Evolutionary conservation across 1,140 invertebrate species (phyloP), one percentile per base, ranked within the genome.

Genomic region (Chionoecetes opilio): DNA sequence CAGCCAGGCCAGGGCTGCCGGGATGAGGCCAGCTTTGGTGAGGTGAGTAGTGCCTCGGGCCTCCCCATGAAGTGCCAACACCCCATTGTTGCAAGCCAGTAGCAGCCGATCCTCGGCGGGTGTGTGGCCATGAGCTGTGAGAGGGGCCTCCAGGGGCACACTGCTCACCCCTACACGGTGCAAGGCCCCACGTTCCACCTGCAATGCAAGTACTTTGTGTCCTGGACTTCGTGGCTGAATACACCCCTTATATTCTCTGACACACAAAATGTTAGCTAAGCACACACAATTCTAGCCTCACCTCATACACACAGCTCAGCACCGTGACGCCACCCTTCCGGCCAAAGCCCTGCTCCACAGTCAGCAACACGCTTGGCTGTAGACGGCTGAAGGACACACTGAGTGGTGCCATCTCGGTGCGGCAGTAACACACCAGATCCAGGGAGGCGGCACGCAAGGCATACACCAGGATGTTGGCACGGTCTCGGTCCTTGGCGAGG

Each of bases 381-480:
- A 97, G 97, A 96, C 97, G 97, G 97, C 98, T 98, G 96, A 98
- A 98, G 96, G 97, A 97, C 89, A 98, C 97, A 96, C 97, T 97
- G 35, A 98, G 96, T 37, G 98, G 98, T 97, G 98, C 98, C 96
- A 98, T 98, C 96, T 98, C 98, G 21, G 98, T 98, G 97, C 98
- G 97, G 96, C 98, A 97, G 96, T 98, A 98, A 96, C 98, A 98
- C 32, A 98, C 96, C 29, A 98, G 97, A 95, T 98, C 98, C 14
- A 96, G 90, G 35, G 38, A 75, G 17, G 92, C 85, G 9, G 95
- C 95, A 38, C 89, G 97, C 63, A 98, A 96, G 95, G 97, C 97
- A 96, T 98, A 98, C 3, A 98, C 97, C 97, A 98, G 98, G 93
- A 98, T 97, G 97, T 99, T 99, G 46, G 98, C 98, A 96, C 98